Conservation (phyloP, 2,113 vertebrate genomes). For the Melanerpes aurifrons region DNA sequence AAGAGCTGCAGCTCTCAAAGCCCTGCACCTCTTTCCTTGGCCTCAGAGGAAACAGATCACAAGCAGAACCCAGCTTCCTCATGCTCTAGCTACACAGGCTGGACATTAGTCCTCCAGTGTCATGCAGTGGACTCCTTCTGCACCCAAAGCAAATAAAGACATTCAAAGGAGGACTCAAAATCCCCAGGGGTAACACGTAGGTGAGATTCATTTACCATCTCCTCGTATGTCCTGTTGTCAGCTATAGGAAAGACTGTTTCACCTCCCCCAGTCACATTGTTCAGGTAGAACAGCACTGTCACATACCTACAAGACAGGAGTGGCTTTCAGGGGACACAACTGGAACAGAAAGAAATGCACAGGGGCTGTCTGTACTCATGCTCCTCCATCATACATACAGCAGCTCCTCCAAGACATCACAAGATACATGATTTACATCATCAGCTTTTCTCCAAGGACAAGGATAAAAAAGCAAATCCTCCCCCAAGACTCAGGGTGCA, state of each 20-base stretch:
- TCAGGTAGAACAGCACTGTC: constrained; percentile 92
- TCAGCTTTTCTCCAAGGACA: background rate
- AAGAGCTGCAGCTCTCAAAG: background rate
- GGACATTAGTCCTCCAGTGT: background rate
- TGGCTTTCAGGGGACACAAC: background rate
- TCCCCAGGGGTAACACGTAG: background rate
- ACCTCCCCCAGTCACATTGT: constrained; percentile 89
- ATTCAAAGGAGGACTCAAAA: background rate
- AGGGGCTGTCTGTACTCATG: background rate
- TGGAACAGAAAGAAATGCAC: background rate
- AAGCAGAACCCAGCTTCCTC: background rate
- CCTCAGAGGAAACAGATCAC: background rate
- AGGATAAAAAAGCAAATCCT: background rate
- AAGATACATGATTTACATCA: background rate
- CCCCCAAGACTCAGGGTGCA: rapidly evolving
- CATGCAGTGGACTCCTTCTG: background rate
- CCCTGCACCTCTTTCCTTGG: background rate
- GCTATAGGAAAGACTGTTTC: constrained; percentile 94
- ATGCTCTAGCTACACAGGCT: background rate
- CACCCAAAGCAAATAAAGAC: background rate
- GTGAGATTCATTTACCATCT: constrained; percentile 78
- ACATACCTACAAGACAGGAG: constrained; percentile 84
- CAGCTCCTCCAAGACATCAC: background rate
- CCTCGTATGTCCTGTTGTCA: constrained; percentile 94
- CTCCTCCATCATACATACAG: background rate